Percentiles rank a stretch among this genome's conserved stretches.
Conservation (phyloP, 2,797 vertebrate genomes). For the Clarias fuscus region DNA sequence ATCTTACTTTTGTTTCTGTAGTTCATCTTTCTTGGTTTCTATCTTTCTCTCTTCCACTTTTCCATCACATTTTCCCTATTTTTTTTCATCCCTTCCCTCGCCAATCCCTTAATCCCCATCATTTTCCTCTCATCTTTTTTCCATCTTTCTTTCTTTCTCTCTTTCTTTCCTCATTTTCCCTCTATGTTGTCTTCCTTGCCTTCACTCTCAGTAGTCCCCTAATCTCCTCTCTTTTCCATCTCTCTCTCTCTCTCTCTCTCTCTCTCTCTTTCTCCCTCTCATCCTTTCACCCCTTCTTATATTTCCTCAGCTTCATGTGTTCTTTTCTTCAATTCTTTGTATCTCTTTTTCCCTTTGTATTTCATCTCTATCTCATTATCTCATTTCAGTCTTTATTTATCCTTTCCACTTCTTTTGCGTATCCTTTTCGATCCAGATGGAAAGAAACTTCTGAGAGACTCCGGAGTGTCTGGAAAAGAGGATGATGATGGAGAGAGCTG, state of each 20-base stretch:
- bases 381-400: background rate
- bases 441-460: constrained; percentile 7
- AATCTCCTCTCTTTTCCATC: background rate
- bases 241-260: background rate
- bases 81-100: background rate
- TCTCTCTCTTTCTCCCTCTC: background rate
- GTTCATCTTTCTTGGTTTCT: background rate
- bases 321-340: background rate
- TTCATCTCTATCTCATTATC: background rate
- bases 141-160: background rate
- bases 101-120: background rate
- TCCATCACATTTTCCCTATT: constrained; percentile 29
- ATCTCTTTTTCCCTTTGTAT: background rate
- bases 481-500: constrained; percentile 30
- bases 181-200: background rate
- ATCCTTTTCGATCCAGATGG: background rate
- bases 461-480: background rate
- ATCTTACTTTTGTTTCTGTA: background rate
- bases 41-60: background rate
- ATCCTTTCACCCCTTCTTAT: background rate
- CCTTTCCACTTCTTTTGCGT: background rate
- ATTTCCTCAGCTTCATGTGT: background rate
- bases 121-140: background rate
- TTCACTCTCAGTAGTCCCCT: background rate
- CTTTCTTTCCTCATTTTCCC: background rate